phyloP scores from a whole-genome alignment of 2,113 vertebrate genomes.

The Zapus hudsonius region DNA sequence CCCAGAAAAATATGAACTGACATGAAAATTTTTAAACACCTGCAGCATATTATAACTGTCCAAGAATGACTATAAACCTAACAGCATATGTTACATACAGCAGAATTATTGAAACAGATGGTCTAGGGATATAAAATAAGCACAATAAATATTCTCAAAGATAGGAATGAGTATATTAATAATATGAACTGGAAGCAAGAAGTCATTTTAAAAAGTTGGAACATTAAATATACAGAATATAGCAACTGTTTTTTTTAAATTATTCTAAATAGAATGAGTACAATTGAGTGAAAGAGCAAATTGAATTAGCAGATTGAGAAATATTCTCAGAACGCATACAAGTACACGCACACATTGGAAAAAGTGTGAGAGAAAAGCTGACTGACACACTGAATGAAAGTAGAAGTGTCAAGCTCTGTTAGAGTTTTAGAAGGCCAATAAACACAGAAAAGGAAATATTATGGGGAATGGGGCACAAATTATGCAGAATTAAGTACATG shows the following conservation, averaged over 20 bases:
- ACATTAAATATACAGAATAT: neutral
- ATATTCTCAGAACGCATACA: neutral
- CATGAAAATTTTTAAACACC: neutral
- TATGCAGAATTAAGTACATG: neutral
- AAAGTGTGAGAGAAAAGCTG: neutral
- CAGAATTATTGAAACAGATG: slow-evolving; percentile 55
- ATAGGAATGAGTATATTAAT: neutral
- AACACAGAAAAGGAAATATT: neutral
- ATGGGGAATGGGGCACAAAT: neutral
- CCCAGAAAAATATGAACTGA: neutral
- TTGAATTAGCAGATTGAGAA: neutral
- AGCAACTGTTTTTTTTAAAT: neutral
- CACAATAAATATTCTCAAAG: slow-evolving; percentile 42
- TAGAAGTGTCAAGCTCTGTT: neutral
- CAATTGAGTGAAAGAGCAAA: neutral
- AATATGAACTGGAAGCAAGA: slow-evolving; percentile 3
- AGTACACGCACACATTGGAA: too few species aligned
- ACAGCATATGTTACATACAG: neutral
- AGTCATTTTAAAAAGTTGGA: neutral
- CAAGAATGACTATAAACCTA: slow-evolving; percentile 48
- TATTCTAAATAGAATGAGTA: neutral
- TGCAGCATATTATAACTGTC: neutral
- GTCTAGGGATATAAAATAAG: slow-evolving; percentile 36
- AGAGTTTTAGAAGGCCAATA: neutral
- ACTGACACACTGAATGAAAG: neutral